A percentile compares a stretch with the other conserved stretches of the same genome.
phyloP scores from a whole-genome alignment of 2,113 vertebrate species.

The Caretta caretta region DNA sequence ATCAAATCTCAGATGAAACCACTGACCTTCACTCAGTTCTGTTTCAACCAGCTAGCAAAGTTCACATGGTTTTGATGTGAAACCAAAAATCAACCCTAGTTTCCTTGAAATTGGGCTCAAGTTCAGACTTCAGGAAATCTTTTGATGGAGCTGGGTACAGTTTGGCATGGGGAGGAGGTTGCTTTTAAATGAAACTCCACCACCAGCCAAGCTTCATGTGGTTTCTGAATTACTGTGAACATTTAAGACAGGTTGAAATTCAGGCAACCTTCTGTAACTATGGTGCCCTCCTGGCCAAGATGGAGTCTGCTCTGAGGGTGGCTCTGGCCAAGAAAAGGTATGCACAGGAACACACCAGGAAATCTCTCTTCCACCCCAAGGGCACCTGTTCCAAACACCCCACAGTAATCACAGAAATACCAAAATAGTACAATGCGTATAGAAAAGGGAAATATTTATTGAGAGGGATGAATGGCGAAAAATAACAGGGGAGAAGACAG shows the following conservation, averaged over 20 bases:
- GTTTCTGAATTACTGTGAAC: not conserved
- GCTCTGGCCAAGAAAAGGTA: too few species aligned
- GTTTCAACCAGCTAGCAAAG: not conserved
- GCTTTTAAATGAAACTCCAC: not conserved
- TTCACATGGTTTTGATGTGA: not conserved
- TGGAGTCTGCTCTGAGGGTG: too few species aligned
- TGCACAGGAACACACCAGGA: too few species aligned
- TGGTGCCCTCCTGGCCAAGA: too few species aligned
- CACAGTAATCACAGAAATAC: too few species aligned
- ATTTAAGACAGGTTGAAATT: not conserved
- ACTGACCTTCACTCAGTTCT: not conserved
- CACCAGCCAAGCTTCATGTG: not conserved
- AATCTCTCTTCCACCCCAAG: not conserved
- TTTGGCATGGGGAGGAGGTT: not conserved
- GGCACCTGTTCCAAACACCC: not conserved
- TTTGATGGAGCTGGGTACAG: not conserved
- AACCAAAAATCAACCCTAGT: not conserved
- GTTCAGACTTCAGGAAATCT: not conserved
- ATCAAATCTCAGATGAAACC: not conserved
- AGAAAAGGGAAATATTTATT: not conserved
- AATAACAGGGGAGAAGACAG: not conserved
- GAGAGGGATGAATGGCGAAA: not conserved
- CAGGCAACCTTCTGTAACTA: not conserved
- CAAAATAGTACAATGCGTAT: not conserved
- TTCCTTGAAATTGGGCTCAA: not conserved